Evolutionary conservation across 2,888 invertebrate genomes (phyloP).

Genomic region (Eurois occulta): DNA sequence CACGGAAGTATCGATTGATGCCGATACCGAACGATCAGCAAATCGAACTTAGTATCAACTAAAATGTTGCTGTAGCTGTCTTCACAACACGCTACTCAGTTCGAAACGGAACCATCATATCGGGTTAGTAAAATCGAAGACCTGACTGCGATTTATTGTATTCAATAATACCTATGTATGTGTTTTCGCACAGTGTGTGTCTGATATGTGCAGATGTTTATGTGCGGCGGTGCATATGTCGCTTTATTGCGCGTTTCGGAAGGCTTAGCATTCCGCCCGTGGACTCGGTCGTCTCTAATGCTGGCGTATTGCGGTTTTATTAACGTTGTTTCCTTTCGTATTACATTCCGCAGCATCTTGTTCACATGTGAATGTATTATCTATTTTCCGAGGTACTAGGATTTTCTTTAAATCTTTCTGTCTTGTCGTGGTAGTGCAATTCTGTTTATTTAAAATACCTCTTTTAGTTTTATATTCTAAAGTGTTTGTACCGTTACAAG

Average conservation of each 20-base stretch:
- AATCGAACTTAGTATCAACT: background rate
- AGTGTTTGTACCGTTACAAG: background rate
- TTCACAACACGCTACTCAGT: background rate
- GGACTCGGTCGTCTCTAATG: constrained; percentile 79
- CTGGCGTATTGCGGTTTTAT: constrained; percentile 84
- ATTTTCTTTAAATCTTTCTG: constrained; percentile 43
- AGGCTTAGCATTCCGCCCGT: constrained; percentile 81
- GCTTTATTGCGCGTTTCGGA: constrained; percentile 82
- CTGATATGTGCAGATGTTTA: constrained; percentile 67
- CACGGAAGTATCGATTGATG: background rate
- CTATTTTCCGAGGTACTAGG: constrained; percentile 57
- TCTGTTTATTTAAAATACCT: constrained; percentile 28
- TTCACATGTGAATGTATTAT: constrained; percentile 68
- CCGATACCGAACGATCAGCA: background rate
- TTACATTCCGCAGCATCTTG: constrained; percentile 80
- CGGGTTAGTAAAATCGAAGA: background rate
- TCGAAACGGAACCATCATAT: constrained; percentile 8
- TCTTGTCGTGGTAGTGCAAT: constrained; percentile 9
- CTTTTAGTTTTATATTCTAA: background rate
- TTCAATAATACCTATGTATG: constrained; percentile 17
- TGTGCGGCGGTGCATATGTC: constrained; percentile 78
- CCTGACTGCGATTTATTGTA: constrained; percentile 18
- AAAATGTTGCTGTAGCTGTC: background rate
- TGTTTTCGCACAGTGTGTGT: constrained; percentile 38
- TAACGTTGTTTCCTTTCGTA: constrained; percentile 82